These are phyloP conservation scores for Polydrusus tereticollis DNA, from an alignment of 2,888 invertebrate species.

Conservation along the genomic window DNA sequence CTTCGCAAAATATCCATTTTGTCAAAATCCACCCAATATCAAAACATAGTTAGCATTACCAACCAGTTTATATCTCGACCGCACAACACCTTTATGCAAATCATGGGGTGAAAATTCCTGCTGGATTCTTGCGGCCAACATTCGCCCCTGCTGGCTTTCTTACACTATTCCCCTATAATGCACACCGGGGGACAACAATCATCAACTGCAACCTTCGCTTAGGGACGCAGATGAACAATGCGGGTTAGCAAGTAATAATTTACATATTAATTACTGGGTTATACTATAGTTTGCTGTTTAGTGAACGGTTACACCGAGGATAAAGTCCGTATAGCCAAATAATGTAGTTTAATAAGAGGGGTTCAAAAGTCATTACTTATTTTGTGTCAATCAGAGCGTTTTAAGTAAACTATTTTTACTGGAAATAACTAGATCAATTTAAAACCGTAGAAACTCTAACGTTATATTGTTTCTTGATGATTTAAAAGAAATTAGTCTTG, in stretches of 20 bases:
- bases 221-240: not conserved
- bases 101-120: slow-evolving; percentile 17
- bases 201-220: not conserved
- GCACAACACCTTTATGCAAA: slow-evolving; percentile 39
- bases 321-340: no score
- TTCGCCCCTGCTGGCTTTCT: slow-evolving; percentile 33
- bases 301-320: no score
- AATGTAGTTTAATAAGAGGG: no score
- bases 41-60: slow-evolving; percentile 2
- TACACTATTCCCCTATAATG: slow-evolving; percentile 32
- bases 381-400: no score
- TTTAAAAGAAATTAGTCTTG: no score
- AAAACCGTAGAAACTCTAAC: no score
- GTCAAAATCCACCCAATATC: not conserved
- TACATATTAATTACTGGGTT: not conserved
- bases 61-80: slow-evolving; percentile 33
- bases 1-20: not conserved
- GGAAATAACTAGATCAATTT: no score
- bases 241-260: not conserved
- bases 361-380: no score
- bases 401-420: no score
- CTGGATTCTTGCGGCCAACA: slow-evolving; percentile 27
- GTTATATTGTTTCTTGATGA: no score
- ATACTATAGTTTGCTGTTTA: not conserved
- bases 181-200: slow-evolving; percentile 22